Percentiles rank a stretch among this genome's conserved stretches.
Conservation (phyloP, 2,113 vertebrate genomes). For the Thamnaconus septentrionalis region DNA sequence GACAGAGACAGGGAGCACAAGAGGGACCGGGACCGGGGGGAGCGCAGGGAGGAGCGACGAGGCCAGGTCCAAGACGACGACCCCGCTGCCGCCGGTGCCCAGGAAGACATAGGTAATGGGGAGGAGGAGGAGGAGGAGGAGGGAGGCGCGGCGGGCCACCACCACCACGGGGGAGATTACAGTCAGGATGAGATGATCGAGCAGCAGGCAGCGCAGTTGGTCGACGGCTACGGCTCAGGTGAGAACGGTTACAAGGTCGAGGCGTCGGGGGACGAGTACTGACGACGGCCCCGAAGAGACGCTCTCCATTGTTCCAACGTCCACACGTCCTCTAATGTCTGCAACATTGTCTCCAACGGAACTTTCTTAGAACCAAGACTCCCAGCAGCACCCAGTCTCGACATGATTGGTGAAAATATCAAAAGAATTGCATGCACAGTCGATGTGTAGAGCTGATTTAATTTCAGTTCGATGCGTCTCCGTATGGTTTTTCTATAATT, state of each 20-base stretch:
- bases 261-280: conserved; percentile 79
- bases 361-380: neutral
- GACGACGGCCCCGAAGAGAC: conserved; percentile 1
- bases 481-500: too few species aligned
- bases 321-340: conserved; percentile 3
- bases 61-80: conserved; percentile 50
- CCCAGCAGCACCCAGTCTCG: neutral
- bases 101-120: conserved; percentile 70
- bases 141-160: conserved; percentile 2
- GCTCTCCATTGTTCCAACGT: neutral
- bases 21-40: conserved; percentile 77
- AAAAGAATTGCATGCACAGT: conserved; percentile 6
- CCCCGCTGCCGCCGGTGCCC: conserved; percentile 37
- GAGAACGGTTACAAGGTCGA: conserved; percentile 92
- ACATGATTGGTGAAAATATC: conserved; percentile 14
- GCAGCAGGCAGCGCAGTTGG: conserved; percentile 78
- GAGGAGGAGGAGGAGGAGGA: neutral
- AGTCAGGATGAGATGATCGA: conserved; percentile 84
- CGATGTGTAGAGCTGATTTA: conserved; percentile 5
- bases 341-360: neutral
- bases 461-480: too few species aligned
- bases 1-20: conserved; percentile 82
- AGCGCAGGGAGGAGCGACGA: conserved; percentile 74
- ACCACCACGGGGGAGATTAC: conserved; percentile 72
- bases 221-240: conserved; percentile 83